A percentile compares a stretch with the other conserved stretches of the same genome.
phyloP scores from a whole-genome alignment of 2,113 vertebrate species.

The Ochotona princeps region DNA sequence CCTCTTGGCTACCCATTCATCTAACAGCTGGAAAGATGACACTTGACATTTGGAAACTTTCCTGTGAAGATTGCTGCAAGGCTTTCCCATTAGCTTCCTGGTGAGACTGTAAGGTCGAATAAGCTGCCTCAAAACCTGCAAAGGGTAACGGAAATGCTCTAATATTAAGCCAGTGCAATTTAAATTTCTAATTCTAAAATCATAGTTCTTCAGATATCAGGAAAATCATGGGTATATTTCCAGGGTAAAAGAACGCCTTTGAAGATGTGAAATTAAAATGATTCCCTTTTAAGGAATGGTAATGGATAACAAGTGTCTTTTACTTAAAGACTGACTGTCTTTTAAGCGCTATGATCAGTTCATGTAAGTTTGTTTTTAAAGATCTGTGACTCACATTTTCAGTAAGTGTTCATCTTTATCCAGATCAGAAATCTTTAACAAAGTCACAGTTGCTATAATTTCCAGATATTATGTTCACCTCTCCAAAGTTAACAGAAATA shows the following conservation, averaged over 20 bases:
- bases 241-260: slow-evolving; percentile 56
- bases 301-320: slow-evolving; percentile 47
- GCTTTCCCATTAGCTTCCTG: slow-evolving; percentile 90
- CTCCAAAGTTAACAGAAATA: neutral
- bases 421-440: neutral
- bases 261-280: slow-evolving; percentile 65
- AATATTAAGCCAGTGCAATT: slow-evolving; percentile 81
- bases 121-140: slow-evolving; percentile 88
- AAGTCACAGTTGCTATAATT: neutral
- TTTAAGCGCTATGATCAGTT: neutral
- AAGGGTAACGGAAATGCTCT: slow-evolving; percentile 86
- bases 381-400: neutral
- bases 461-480: neutral
- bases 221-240: slow-evolving; percentile 67
- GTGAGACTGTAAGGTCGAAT: slow-evolving; percentile 89
- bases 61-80: slow-evolving; percentile 88
- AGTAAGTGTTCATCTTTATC: neutral
- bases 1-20: slow-evolving; percentile 88
- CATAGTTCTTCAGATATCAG: slow-evolving; percentile 81
- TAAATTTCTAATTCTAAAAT: slow-evolving; percentile 85
- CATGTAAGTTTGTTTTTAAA: slow-evolving; percentile 1
- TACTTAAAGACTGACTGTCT: slow-evolving; percentile 18
- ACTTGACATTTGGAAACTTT: slow-evolving; percentile 90
- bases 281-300: slow-evolving; percentile 46
- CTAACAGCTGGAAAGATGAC: slow-evolving; percentile 91